Evolutionary conservation across 2,113 vertebrate genomes (phyloP), one percentile per base, ranked within the genome.

Genomic region (Cochlearius cochlearius): DNA sequence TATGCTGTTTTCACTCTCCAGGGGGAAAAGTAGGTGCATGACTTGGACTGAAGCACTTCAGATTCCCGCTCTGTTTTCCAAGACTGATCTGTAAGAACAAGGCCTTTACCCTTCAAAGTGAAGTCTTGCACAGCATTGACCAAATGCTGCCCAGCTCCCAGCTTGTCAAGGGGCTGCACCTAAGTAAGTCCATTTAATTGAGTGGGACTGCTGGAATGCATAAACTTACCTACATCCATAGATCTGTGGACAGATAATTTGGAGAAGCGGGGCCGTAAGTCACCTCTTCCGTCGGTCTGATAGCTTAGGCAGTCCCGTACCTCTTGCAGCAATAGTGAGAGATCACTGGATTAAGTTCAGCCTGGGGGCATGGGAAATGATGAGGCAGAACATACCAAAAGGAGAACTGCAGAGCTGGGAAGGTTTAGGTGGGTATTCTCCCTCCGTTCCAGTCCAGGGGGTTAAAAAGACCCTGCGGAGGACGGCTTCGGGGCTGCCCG

Each of bases 311-410:
- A 63, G 64, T 63, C 52, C 17, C 15, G 5, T 5, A 1, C n/a
- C 32, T n/a, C 18, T 26, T 14, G 36, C 21, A 59, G 53, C 36
- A 52, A 4, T 1, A 23, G 8, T 8, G 64, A 55, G 86, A 23
- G 30, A 23, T 12, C 2, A 0, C 2, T 15, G 47, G 47, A 30
- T 72, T 23, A 8, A 59, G n/a, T 53, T 56, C 13, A 1, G 21
- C 25, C 59, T 41, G n/a, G 39, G 53, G 3, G 0, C 45, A 32
- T 55, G 43, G 68, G 55, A 43, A 26, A 63, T n/a, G n/a, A 27
- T 32, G 38, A 64, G 32, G 77, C 36, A 43, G 41, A 64, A 64
- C 32, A 4, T 36, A 12, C 32, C 0, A 0, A 43, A 38, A 56
- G n/a, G 59, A 71, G n/a, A 55, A n/a, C 43, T 49, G 6, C 0